These are phyloP conservation scores for Vannuccia rotundouncinata DNA, from an alignment of 2,888 invertebrate genomes.

Conservation along the genomic window DNA sequence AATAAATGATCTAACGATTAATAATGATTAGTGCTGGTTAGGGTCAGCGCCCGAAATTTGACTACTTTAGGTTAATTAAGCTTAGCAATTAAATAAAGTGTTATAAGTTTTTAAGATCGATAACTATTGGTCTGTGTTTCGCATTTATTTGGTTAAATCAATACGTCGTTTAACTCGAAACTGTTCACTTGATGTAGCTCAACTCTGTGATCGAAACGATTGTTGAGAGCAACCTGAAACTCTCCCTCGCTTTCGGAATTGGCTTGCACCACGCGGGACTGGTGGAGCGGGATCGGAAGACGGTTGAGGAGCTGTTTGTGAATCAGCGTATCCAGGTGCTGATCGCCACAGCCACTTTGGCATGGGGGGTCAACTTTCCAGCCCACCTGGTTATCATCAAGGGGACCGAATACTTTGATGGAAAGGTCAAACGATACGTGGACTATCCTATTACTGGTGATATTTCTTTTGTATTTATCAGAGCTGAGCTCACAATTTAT, in stretches of 20 bases:
- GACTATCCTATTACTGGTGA: conserved; percentile 93
- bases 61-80: too few relatives aligned
- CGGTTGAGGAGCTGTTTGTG: conserved; percentile 85
- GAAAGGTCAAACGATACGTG: conserved; percentile 87
- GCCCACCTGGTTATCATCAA: conserved; percentile 88
- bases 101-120: too few relatives aligned
- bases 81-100: too few relatives aligned
- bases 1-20: too few relatives aligned
- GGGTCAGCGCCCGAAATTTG: too few relatives aligned
- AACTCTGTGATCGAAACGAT: conserved; percentile 62
- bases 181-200: conserved; percentile 60
- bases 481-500: too few relatives aligned
- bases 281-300: conserved; percentile 79
- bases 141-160: neutral
- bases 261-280: conserved; percentile 97
- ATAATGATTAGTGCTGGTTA: too few relatives aligned
- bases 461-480: too few relatives aligned
- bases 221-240: conserved; percentile 79
- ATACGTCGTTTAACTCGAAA: neutral
- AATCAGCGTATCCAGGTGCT: conserved; percentile 90
- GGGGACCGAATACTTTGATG: conserved; percentile 97
- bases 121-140: too few relatives aligned
- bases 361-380: conserved; percentile 99
- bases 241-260: conserved; percentile 90
- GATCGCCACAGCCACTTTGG: conserved; percentile 90